Evolutionary conservation across 2,888 invertebrate genomes (phyloP), one percentile per base, ranked within the genome.

Genomic region (Orthosia gothica): DNA sequence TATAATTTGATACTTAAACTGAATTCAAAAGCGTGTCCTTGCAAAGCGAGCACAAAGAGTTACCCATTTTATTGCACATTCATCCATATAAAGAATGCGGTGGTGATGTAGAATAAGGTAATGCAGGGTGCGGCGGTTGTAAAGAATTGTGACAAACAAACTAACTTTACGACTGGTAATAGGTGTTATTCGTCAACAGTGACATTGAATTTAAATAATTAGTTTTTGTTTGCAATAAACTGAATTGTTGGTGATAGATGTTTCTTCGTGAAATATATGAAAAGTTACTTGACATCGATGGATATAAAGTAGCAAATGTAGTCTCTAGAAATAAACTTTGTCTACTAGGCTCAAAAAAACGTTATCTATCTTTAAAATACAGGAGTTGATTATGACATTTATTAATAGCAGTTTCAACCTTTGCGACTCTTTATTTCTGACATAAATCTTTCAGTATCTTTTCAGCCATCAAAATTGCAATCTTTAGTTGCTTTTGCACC

Each of bases 51-150:
- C 74, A 74, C 75, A 62, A 79, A 73, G 74, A 54, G 55, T 79
- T 76, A 63, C 67, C 58, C 65, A 86, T 79, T 85, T 86, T 84
- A 86, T 86, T 78, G 70, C 75, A 79, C 84, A 86, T 79, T 82
- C 79, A 70, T 69, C 77, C 87, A 64, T 85, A 72, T 86, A 75
- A 70, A 82, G 79, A 67, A 59, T 69, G 64, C 61, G 23, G 20
- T 72, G 69, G 65, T 69, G 71, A 63, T 61, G 81, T 80, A 70
- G 50, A 74, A 65, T 79, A 79, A 70, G 84, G 81, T 69, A 75
- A 75, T 62, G 65, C n/a, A 59, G 76, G 81, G 81, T 76, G 81
- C 72, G 79, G 76, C 45, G 15, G 59, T 63, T 58, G 59, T 74
- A 81, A 81, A 84, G 40, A 70, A 74, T 59, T 82, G 81, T 59